Evolutionary conservation across 2,888 invertebrate species (phyloP).

Genomic region (Craniophora ligustri): DNA sequence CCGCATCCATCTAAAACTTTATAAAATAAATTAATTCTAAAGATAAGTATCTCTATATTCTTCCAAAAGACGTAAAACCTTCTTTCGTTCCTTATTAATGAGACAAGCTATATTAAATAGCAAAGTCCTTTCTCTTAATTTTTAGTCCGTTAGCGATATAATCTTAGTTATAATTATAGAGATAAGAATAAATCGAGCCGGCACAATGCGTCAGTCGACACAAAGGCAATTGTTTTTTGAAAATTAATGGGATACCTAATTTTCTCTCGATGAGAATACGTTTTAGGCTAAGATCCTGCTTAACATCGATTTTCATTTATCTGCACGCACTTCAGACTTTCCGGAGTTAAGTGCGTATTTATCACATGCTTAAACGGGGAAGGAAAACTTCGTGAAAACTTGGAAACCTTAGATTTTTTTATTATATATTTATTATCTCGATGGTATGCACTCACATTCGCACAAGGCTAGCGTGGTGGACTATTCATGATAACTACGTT

Average conservation of each 20-base stretch:
- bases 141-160: constrained; percentile 22
- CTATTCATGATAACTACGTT: too few relatives aligned
- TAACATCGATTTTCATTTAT: not conserved
- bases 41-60: too few relatives aligned
- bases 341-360: not conserved
- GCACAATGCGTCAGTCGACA: constrained; percentile 33
- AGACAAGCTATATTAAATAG: constrained; percentile 11
- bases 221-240: constrained; percentile 38
- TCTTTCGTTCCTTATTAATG: not conserved
- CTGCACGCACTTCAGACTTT: too few relatives aligned
- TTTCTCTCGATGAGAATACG: constrained; percentile 31
- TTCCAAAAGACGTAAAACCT: too few relatives aligned
- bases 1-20: too few relatives aligned
- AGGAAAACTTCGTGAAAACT: too few relatives aligned
- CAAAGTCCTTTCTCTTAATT: constrained; percentile 11
- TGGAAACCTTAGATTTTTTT: too few relatives aligned
- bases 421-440: too few relatives aligned
- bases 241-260: constrained; percentile 37
- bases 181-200: constrained; percentile 29
- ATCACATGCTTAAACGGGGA: too few relatives aligned
- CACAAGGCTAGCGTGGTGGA: too few relatives aligned
- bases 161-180: constrained; percentile 25
- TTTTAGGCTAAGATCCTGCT: not conserved
- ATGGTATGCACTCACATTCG: too few relatives aligned
- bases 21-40: too few relatives aligned